A percentile compares a stretch with the other conserved stretches of the same genome.
phyloP scores from a whole-genome alignment of 2,113 vertebrate genomes.

The Willisornis vidua region DNA sequence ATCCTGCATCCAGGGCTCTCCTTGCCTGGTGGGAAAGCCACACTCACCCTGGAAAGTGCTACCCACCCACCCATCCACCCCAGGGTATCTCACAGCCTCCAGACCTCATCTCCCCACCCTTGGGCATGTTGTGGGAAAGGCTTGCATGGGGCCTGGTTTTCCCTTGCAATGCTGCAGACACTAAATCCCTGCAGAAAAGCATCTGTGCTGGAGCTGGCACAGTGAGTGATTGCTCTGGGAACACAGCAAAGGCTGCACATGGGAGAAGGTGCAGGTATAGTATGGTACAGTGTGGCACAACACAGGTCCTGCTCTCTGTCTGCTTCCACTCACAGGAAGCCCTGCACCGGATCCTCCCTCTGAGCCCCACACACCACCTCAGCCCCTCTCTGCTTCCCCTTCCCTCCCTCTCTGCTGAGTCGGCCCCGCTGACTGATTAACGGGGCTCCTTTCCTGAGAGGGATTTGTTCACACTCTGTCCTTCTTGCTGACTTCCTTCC shows the following conservation, averaged over 20 bases:
- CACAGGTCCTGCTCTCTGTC: not conserved
- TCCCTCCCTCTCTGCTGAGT: slow-evolving; percentile 40
- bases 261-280: not conserved
- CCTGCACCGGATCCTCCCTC: not conserved
- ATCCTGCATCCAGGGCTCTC: not conserved
- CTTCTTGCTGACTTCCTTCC: slow-evolving; percentile 43
- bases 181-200: not conserved
- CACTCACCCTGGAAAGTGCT: accelerated
- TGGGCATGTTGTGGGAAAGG: not conserved
- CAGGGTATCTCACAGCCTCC: not conserved
- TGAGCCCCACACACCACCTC: not conserved
- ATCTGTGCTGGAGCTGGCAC: not conserved
- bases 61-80: not conserved
- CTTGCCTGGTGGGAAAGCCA: not conserved
- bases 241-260: not conserved
- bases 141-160: accelerated
- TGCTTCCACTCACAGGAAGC: slow-evolving; percentile 45
- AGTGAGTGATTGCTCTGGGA: accelerated
- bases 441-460: not conserved
- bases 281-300: accelerated
- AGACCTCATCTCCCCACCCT: not conserved
- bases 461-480: slow-evolving; percentile 12
- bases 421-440: slow-evolving; percentile 12
- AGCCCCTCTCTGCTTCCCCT: slow-evolving; percentile 39
- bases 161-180: not conserved